Percentiles rank a stretch among this genome's conserved stretches.
phyloP scores from a whole-genome alignment of 2,888 invertebrate species.

The Ephialtes manifestator region DNA sequence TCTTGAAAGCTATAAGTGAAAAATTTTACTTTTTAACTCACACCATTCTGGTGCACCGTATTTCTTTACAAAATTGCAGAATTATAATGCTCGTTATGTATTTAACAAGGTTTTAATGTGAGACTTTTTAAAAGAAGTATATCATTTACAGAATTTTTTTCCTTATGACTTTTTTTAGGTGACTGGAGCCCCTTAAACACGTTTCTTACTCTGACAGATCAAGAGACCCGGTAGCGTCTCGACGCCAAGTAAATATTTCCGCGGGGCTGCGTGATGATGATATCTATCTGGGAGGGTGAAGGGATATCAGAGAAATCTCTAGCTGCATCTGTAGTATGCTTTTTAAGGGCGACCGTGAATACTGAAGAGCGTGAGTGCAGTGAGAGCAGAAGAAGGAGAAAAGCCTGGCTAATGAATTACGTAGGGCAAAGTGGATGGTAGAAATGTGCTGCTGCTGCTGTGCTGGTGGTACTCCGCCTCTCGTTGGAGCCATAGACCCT shows the following conservation, averaged over 20 bases:
- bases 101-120: too few relatives aligned
- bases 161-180: too few relatives aligned
- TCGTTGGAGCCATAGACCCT: neutral
- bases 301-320: neutral
- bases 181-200: too few relatives aligned
- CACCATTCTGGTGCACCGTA: too few relatives aligned
- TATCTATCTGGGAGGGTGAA: neutral
- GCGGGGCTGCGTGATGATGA: neutral
- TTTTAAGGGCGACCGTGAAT: neutral
- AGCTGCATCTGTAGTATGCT: neutral
- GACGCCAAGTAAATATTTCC: conserved; percentile 14
- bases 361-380: neutral
- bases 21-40: too few relatives aligned
- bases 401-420: conserved; percentile 40
- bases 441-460: conserved; percentile 13
- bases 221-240: too few relatives aligned
- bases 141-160: too few relatives aligned
- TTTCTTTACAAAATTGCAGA: too few relatives aligned
- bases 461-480: neutral
- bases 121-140: too few relatives aligned
- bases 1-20: too few relatives aligned
- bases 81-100: too few relatives aligned
- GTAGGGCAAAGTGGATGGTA: conserved; percentile 36
- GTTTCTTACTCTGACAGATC: neutral
- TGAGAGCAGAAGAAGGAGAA: conserved; percentile 60